phyloP scores from a whole-genome alignment of 2,797 vertebrate species.

The Harpagifer antarcticus region DNA sequence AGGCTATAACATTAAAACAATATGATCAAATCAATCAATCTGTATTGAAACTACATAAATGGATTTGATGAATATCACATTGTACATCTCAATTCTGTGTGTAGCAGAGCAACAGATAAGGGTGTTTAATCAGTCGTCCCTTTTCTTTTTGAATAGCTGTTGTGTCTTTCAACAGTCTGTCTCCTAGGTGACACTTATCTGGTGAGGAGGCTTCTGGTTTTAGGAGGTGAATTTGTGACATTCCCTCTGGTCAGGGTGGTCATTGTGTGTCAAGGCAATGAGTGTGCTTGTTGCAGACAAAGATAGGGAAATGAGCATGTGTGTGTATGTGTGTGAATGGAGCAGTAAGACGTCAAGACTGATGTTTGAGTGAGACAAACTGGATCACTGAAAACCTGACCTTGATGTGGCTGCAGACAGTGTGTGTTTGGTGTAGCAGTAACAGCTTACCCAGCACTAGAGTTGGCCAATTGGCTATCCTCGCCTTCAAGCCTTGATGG shows the following conservation, averaged over 20 bases:
- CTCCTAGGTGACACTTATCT: constrained; percentile 77
- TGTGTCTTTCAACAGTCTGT: constrained; percentile 60
- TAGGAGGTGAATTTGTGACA: constrained; percentile 61
- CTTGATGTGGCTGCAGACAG: constrained; percentile 60
- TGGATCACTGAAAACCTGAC: constrained; percentile 55
- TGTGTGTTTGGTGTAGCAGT: constrained; percentile 26
- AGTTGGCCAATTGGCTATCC: constrained; percentile 98
- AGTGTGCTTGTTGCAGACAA: constrained; percentile 53
- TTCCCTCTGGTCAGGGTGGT: constrained; percentile 61
- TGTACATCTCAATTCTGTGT: constrained; percentile 11
- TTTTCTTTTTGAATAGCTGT: constrained; percentile 52
- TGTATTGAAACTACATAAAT: constrained; percentile 2
- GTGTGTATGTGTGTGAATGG: constrained; percentile 35
- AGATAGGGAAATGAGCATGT: constrained; percentile 70
- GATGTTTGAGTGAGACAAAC: constrained; percentile 58
- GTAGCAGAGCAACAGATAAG: constrained; percentile 34
- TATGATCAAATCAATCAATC: neutral
- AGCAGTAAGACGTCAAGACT: constrained; percentile 56
- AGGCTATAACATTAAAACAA: neutral
- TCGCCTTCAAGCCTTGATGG: constrained; percentile 97
- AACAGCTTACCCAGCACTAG: constrained; percentile 94
- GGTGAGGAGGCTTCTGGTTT: constrained; percentile 49
- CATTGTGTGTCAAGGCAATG: constrained; percentile 78
- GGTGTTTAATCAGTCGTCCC: constrained; percentile 43
- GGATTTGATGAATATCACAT: constrained; percentile 16